Conservation (phyloP, 2,888 invertebrate genomes). For the Microctonus brassicae region DNA sequence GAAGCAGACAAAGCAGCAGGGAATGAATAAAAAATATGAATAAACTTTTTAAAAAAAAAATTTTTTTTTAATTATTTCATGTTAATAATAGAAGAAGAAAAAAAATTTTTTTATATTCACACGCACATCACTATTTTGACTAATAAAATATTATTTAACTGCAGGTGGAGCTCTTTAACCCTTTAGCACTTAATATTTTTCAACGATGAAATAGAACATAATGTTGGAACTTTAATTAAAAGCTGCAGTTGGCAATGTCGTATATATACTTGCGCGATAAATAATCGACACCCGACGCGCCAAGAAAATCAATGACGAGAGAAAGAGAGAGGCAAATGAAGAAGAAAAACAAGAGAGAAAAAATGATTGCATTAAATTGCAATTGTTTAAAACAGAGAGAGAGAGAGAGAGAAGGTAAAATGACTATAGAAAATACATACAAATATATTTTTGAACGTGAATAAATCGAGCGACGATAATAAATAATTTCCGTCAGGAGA, state of each 20-base stretch:
- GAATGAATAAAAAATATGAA: background rate
- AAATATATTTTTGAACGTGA: conserved; percentile 10
- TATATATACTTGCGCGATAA: conserved; percentile 6
- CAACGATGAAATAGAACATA: background rate
- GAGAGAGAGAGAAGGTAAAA: background rate
- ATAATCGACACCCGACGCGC: background rate
- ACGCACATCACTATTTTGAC: too few relatives aligned
- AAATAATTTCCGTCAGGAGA: conserved; percentile 14
- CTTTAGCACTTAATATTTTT: too few relatives aligned
- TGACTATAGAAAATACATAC: background rate
- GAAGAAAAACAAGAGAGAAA: background rate
- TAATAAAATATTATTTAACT: too few relatives aligned
- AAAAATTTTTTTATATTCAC: background rate
- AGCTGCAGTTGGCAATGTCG: conserved; percentile 10
- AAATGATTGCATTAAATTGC: background rate
- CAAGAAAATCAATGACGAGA: too few relatives aligned
- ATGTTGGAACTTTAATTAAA: conserved; percentile 12
- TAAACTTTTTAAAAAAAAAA: background rate
- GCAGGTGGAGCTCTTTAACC: too few relatives aligned
- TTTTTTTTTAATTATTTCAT: background rate
- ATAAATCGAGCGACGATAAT: conserved; percentile 14
- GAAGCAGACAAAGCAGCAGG: background rate
- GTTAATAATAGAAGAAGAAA: background rate
- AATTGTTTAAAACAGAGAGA: background rate
- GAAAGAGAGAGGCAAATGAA: background rate